A percentile compares a stretch with the other conserved stretches of the same genome.
phyloP scores from a whole-genome alignment of 2,113 vertebrate genomes.

The Esox niger region DNA sequence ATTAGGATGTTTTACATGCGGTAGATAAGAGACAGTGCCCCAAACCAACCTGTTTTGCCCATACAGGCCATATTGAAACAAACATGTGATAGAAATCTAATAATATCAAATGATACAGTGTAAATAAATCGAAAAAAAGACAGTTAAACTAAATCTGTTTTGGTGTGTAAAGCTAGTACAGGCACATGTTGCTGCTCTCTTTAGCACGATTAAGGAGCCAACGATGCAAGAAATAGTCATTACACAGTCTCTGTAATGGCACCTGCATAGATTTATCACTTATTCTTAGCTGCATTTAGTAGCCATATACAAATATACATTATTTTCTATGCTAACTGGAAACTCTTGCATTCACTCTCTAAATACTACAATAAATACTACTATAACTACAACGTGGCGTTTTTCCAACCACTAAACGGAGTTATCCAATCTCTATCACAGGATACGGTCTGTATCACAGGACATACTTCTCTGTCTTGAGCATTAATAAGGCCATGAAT shows the following conservation, averaged over 20 bases:
- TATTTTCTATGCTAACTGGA: conserved; percentile 21
- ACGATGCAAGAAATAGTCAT: conserved; percentile 62
- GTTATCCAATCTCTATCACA: not conserved
- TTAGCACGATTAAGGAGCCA: conserved; percentile 64
- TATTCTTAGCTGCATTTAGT: conserved; percentile 51
- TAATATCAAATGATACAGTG: no score
- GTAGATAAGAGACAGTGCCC: not conserved
- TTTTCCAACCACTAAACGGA: conserved; percentile 52
- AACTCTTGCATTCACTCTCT: conserved; percentile 46
- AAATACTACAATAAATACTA: no score
- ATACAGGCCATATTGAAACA: no score
- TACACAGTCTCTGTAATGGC: conserved; percentile 54
- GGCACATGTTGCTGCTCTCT: conserved; percentile 53
- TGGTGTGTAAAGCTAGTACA: conserved; percentile 44
- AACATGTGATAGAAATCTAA: no score
- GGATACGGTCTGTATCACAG: no score
- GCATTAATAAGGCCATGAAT: conserved; percentile 34
- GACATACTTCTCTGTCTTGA: conserved; percentile 16
- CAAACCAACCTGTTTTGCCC: no score
- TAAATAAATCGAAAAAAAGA: conserved; percentile 25
- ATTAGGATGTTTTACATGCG: conserved; percentile 44
- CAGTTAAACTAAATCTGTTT: conserved; percentile 47
- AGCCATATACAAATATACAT: conserved; percentile 30
- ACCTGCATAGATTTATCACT: conserved; percentile 65
- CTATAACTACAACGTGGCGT: conserved; percentile 14